These are phyloP conservation scores for Tenualosa thibaudeaui DNA, from an alignment of 2,797 vertebrate genomes.

Conservation along the genomic window DNA sequence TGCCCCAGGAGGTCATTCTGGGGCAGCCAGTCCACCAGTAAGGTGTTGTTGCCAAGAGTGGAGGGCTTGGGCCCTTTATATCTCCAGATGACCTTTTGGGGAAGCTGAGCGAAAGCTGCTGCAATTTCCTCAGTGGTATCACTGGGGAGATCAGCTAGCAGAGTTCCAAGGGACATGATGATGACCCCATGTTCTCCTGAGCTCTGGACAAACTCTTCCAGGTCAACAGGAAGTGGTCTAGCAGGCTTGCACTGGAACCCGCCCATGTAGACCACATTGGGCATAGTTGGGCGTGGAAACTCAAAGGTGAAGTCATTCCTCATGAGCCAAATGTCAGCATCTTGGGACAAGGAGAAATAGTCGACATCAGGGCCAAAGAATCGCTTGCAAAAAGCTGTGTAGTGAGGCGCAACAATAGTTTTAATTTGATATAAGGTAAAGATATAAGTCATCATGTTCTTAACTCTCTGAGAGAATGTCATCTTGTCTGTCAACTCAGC, in stretches of 20 bases:
- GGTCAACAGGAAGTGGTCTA: too few relatives aligned
- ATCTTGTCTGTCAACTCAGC: constrained; percentile 47
- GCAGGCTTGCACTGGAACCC: too few relatives aligned
- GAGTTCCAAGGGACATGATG: constrained; percentile 55
- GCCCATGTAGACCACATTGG: too few relatives aligned
- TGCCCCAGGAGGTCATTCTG: too few relatives aligned
- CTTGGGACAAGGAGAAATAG: constrained; percentile 44
- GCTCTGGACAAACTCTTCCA: too few relatives aligned
- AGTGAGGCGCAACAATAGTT: not conserved
- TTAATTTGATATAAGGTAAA: not conserved
- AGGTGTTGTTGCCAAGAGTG: constrained; percentile 19
- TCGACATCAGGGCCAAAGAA: constrained; percentile 46
- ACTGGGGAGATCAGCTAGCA: constrained; percentile 38
- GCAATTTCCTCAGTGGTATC: constrained; percentile 43
- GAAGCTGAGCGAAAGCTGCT: constrained; percentile 42
- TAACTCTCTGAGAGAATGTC: constrained; percentile 44
- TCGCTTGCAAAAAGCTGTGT: constrained; percentile 28
- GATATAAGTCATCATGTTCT: constrained; percentile 36
- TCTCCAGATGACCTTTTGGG: constrained; percentile 53
- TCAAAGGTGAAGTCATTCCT: constrained; percentile 52
- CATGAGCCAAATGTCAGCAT: constrained; percentile 60
- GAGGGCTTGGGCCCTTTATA: constrained; percentile 38
- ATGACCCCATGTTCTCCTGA: constrained; percentile 49
- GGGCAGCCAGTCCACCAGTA: too few relatives aligned
- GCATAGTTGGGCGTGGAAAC: too few relatives aligned